Base-by-base conservation (phyloP, 2,888 invertebrate species). In the Papilio protenor region DNA sequence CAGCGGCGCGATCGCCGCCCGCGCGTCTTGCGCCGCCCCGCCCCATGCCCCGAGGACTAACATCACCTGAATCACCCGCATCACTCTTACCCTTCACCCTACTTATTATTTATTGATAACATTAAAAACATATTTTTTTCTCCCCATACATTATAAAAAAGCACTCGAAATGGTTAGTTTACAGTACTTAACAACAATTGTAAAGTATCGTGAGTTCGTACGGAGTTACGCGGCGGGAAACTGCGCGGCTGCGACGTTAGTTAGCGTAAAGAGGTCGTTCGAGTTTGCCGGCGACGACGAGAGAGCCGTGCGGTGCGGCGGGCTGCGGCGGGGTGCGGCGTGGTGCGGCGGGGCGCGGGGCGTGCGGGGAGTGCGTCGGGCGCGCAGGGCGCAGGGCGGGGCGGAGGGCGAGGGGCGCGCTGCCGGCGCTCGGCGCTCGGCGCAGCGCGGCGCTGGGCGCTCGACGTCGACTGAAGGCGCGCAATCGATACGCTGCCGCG, bases 401-500 rank as follows among this genome's bases (percentile, higher is more conserved):
- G 79, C 80, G 80, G 80, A 86, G 87, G 87, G 88, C 85, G 83
- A 80, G 85, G 80, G 84, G 83, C 81, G 83, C 83, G 88, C 89
- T 88, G 88, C 86, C 90, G 89, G 90, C 92, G 91, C 91, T 90
- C 92, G 92, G 90, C 91, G 90, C 92, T 92, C 93, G 92, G 93
- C 94, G 93, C 94, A 92, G 92, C 94, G 92, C 93, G 93, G 92
- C 94, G 93, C 94, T 92, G 91, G 93, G 91, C 94, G 92, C 64
- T 64, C 64, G 91, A 91, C 93, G 93, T 91, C 94, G 93, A 93
- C 94, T 94, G 93, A 93, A 91, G 92, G 90, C 92, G 91, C 88
- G 90, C 92, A 93, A 94, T 94, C 94, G 93, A 94, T 94, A 94
- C 86, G 88, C 88, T 90, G 90, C 90, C 91, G 89, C 90, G 87